These are phyloP conservation scores for Cryptocheilus praepositus DNA, from an alignment of 2,888 invertebrate genomes.

Conservation along the genomic window DNA sequence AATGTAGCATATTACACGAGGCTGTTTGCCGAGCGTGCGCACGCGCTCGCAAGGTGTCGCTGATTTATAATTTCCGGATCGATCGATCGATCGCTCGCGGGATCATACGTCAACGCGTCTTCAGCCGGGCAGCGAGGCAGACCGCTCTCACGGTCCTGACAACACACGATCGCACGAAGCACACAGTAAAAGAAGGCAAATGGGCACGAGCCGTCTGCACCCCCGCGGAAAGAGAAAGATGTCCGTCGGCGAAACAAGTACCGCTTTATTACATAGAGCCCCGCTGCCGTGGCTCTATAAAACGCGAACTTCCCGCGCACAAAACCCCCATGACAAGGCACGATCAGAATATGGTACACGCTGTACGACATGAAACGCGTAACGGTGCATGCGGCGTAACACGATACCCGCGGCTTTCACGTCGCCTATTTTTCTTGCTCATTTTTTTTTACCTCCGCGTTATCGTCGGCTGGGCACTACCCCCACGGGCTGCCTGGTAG, in stretches of 20 bases:
- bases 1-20: too few species aligned
- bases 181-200: too few species aligned
- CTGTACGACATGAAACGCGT: slow-evolving; percentile 11
- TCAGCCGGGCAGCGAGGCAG: too few species aligned
- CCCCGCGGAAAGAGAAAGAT: slow-evolving; percentile 7
- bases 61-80: too few species aligned
- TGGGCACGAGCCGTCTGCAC: not conserved
- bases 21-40: too few species aligned
- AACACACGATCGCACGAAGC: too few species aligned
- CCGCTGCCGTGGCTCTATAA: slow-evolving; percentile 14
- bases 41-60: too few species aligned
- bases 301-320: slow-evolving; percentile 19
- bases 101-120: too few species aligned
- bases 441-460: slow-evolving; percentile 12
- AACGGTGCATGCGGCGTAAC: slow-evolving; percentile 10
- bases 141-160: too few species aligned
- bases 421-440: not conserved
- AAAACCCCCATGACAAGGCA: too few species aligned
- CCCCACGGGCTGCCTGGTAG: slow-evolving; percentile 14
- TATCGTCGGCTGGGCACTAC: not conserved
- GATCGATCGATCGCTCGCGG: too few species aligned
- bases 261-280: slow-evolving; percentile 18
- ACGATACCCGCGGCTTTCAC: slow-evolving; percentile 5
- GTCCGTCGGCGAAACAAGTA: slow-evolving; percentile 11
- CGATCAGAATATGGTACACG: slow-evolving; percentile 10